Evolutionary conservation across 2,113 vertebrate genomes (phyloP).

Genomic region (Microtus pennsylvanicus): DNA sequence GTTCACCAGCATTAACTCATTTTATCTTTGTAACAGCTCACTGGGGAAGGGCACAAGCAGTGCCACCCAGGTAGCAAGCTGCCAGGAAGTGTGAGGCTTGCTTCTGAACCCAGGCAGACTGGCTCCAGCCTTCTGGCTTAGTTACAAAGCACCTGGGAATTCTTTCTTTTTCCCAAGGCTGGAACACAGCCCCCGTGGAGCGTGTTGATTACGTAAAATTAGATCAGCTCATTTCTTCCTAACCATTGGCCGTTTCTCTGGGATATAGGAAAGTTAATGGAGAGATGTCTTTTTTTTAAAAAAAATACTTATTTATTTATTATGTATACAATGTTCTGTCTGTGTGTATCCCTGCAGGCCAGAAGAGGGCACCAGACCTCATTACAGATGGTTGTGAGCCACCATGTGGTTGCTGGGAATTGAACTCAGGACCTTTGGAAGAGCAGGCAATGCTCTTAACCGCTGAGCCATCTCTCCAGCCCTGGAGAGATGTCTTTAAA

Average conservation of each 20-base stretch:
- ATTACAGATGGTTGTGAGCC: too few species aligned
- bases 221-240: conserved; percentile 9
- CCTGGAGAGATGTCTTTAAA: background rate
- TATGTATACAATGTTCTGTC: too few species aligned
- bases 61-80: background rate
- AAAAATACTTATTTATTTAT: too few species aligned
- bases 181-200: background rate
- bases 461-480: too few species aligned
- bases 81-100: background rate
- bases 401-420: too few species aligned
- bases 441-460: too few species aligned
- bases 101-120: background rate
- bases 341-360: too few species aligned
- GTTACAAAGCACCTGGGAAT: background rate
- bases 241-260: background rate
- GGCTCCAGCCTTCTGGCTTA: background rate
- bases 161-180: conserved; percentile 7
- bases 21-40: background rate
- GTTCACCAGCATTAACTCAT: conserved; percentile 3
- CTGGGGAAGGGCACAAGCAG: background rate
- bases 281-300: too few species aligned
- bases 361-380: too few species aligned
- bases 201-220: background rate
- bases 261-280: conserved; percentile 19
- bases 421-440: too few species aligned